Base-by-base conservation (phyloP, 2,888 invertebrate genomes). In the Limnephilus auricula region DNA sequence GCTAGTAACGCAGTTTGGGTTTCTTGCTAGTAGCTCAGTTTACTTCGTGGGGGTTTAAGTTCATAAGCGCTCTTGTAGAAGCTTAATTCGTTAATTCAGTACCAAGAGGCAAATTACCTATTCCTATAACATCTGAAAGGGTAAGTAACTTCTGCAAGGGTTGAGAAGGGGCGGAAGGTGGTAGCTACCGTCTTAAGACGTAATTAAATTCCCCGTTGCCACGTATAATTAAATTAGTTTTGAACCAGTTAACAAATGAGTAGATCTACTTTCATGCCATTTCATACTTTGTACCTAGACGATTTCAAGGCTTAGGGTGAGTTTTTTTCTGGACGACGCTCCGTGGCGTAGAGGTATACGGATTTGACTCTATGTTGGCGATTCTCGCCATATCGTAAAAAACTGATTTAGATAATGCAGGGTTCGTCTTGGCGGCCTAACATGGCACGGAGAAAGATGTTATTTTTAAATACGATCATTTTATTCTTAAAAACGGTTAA, bases 191-290 rank as follows among this genome's bases (percentile, higher is more conserved):
- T 83, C 92, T 92, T 87, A 82, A 92, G 92, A 92, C 45, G 89
- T 92, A 93, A 93, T 93, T 92, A 93, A 93, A 93, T 92, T 92
- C 93, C 92, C 82, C 79, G 86, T 79, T 91, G 92, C 91, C 90
- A 86, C 82, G 90, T 90, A 84, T 92, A 92, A 93, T 93, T 91
- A 90, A 93, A 93, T 93, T 93, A 92, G 89, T 91, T 93, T 92
- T 89, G 93, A 84, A 90, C 84, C 92, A 91, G 91, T 91, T 92
- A 90, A 91, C 92, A 90, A 86, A 25, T 13, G 88, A 79, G 90
- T 31, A 90, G 37, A 18, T 32, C 80, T 32, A 80, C 80, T 32
- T 80, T 18, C 31, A 80, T 80, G 4, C 80, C 18, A 80, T 80
- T 32, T 80, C 65, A 9, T n/a, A 65, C 25, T 65, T 65, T 6